A percentile compares a stretch with the other conserved stretches of the same genome.
These are phyloP conservation scores for Zaprionus camerounensis DNA, from an alignment of 1,140 invertebrate species.

Conservation along the genomic window DNA sequence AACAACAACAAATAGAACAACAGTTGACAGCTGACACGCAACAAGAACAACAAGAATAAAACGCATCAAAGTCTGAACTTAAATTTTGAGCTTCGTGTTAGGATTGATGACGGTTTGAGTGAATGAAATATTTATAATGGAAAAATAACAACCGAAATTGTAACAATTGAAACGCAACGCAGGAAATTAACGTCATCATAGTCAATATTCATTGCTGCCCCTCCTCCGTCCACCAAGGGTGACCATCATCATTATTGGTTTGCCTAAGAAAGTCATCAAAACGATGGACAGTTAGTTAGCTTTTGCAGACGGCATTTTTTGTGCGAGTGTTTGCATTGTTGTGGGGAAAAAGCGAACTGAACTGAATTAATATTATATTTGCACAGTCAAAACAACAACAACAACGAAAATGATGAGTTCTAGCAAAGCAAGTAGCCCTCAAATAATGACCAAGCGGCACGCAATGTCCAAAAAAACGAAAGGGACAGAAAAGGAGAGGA, in stretches of 20 bases:
- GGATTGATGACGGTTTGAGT: slow-evolving; percentile 68
- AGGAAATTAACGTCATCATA: slow-evolving; percentile 48
- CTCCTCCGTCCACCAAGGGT: neutral
- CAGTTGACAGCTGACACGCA: slow-evolving; percentile 68
- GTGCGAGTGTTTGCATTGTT: slow-evolving; percentile 32
- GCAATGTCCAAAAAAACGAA: slow-evolving; percentile 51
- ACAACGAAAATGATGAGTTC: slow-evolving; percentile 20
- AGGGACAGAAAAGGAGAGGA: neutral
- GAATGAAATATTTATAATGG: slow-evolving; percentile 41
- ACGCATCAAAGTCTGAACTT: slow-evolving; percentile 51
- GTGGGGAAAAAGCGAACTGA: neutral
- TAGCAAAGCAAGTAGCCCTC: slow-evolving; percentile 25
- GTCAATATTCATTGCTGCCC: slow-evolving; percentile 12
- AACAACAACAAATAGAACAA: slow-evolving; percentile 32
- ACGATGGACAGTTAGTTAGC: slow-evolving; percentile 56
- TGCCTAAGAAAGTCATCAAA: slow-evolving; percentile 65
- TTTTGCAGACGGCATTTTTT: slow-evolving; percentile 23
- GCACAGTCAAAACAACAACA: slow-evolving; percentile 41
- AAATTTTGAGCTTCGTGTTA: slow-evolving; percentile 41
- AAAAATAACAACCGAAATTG: slow-evolving; percentile 44
- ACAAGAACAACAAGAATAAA: slow-evolving; percentile 53
- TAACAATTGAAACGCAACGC: slow-evolving; percentile 55
- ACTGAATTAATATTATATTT: slow-evolving; percentile 75
- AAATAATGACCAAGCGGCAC: slow-evolving; percentile 68
- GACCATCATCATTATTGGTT: neutral